Evolutionary conservation across 2,113 vertebrate species (phyloP).

Genomic region (Upupa epops): DNA sequence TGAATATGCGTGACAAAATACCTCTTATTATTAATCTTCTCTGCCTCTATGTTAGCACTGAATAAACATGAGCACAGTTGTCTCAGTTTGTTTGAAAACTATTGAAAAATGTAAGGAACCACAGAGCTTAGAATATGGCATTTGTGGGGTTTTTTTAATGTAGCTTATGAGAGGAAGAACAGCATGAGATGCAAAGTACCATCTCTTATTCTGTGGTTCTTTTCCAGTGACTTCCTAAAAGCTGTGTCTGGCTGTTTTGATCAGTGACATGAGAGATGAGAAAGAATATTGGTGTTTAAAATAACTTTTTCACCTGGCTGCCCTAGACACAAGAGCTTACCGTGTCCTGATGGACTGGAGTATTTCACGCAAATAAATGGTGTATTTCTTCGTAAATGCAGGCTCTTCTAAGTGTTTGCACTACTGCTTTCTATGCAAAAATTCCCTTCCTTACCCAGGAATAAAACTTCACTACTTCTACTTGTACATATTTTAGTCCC

Average conservation of each 20-base stretch:
- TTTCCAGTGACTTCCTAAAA: neutral
- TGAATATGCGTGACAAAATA: neutral
- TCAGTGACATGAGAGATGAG: neutral
- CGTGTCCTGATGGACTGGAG: neutral
- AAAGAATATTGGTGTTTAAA: slow-evolving; percentile 34
- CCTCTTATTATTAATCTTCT: neutral
- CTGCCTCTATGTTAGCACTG: neutral
- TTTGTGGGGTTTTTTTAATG: slow-evolving; percentile 35
- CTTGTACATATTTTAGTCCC: neutral
- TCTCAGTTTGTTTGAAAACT: slow-evolving; percentile 36
- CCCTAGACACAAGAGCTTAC: neutral
- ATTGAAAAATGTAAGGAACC: slow-evolving; percentile 25
- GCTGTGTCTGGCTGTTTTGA: neutral
- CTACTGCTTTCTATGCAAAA: neutral
- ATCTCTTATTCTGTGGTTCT: neutral
- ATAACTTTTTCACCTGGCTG: slow-evolving; percentile 10
- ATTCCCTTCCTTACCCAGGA: neutral
- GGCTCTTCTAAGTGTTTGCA: neutral
- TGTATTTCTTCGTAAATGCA: neutral
- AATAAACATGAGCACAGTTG: neutral
- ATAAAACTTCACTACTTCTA: neutral
- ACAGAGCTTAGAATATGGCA: slow-evolving; percentile 6
- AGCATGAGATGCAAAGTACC: slow-evolving; percentile 17
- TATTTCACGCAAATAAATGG: neutral
- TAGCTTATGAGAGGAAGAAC: slow-evolving; percentile 15